Percentiles rank a stretch among this genome's conserved stretches.
phyloP scores from a whole-genome alignment of 2,888 invertebrate species.

The Opisthograptis luteolata region DNA sequence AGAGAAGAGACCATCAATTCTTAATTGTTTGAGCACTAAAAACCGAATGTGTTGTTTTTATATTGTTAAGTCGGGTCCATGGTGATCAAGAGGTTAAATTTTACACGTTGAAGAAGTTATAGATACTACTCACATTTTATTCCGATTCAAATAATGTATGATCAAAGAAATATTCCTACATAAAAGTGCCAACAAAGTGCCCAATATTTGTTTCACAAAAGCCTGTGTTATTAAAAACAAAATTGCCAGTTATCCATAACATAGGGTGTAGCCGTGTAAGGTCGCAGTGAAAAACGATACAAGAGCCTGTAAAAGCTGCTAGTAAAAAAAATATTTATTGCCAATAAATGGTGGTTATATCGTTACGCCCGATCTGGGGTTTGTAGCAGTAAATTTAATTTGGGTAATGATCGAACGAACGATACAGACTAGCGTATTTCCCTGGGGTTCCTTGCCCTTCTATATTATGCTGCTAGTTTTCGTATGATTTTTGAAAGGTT shows the following conservation, averaged over 20 bases:
- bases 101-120: too few relatives aligned
- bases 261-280: slow-evolving; percentile 46
- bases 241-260: slow-evolving; percentile 49
- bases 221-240: slow-evolving; percentile 47
- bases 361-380: slow-evolving; percentile 63
- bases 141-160: too few relatives aligned
- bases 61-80: too few relatives aligned
- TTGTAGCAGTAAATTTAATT: slow-evolving; percentile 72
- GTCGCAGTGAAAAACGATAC: slow-evolving; percentile 53
- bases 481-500: slow-evolving; percentile 10
- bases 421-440: slow-evolving; percentile 52
- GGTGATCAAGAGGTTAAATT: too few relatives aligned
- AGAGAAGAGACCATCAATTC: too few relatives aligned
- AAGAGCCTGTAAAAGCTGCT: slow-evolving; percentile 55
- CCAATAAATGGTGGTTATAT: slow-evolving; percentile 68
- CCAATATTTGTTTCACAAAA: background rate
- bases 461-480: slow-evolving; percentile 21
- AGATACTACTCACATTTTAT: too few relatives aligned
- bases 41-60: too few relatives aligned
- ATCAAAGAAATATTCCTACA: too few relatives aligned
- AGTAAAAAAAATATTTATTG: slow-evolving; percentile 76
- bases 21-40: too few relatives aligned
- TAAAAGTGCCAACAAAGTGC: too few relatives aligned
- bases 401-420: slow-evolving; percentile 57
- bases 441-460: slow-evolving; percentile 47